A percentile compares a stretch with the other conserved stretches of the same genome.
Conservation (phyloP, 2,888 invertebrate species). For the Sycophila texana region DNA sequence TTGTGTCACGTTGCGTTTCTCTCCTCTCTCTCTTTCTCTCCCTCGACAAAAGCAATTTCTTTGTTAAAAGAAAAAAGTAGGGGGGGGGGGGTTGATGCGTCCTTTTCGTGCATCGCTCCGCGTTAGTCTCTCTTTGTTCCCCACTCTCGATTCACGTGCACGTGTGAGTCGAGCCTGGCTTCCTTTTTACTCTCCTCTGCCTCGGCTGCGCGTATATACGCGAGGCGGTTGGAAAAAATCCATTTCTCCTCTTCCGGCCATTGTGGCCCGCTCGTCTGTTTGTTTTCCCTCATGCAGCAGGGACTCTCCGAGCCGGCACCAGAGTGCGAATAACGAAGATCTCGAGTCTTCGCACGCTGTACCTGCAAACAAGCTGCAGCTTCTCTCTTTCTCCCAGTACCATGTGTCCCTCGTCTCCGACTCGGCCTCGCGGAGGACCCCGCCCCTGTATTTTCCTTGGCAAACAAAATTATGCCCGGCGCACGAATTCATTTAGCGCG, state of each 20-base stretch:
- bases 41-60: slow-evolving; percentile 18
- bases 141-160: slow-evolving; percentile 7
- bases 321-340: slow-evolving; percentile 40
- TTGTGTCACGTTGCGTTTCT: slow-evolving; percentile 65
- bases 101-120: slow-evolving; percentile 18
- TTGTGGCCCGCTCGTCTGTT: slow-evolving; percentile 47
- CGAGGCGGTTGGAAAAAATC: slow-evolving; percentile 29
- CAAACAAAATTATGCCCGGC: slow-evolving; percentile 21
- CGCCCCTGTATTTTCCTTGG: slow-evolving; percentile 8
- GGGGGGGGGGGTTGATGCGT: slow-evolving; percentile 3
- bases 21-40: slow-evolving; percentile 22
- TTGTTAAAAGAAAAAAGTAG: slow-evolving; percentile 8
- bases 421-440: no score
- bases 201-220: background rate
- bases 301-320: background rate
- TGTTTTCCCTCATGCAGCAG: slow-evolving; percentile 37
- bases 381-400: no score
- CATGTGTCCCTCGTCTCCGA: no score
- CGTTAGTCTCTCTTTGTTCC: background rate
- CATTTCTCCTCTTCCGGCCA: slow-evolving; percentile 49
- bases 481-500: slow-evolving; percentile 35
- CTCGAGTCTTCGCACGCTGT: slow-evolving; percentile 7
- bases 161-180: slow-evolving; percentile 21
- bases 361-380: background rate
- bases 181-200: slow-evolving; percentile 10